Conservation (phyloP, 2,888 invertebrate species). For the Pyralis farinalis region DNA sequence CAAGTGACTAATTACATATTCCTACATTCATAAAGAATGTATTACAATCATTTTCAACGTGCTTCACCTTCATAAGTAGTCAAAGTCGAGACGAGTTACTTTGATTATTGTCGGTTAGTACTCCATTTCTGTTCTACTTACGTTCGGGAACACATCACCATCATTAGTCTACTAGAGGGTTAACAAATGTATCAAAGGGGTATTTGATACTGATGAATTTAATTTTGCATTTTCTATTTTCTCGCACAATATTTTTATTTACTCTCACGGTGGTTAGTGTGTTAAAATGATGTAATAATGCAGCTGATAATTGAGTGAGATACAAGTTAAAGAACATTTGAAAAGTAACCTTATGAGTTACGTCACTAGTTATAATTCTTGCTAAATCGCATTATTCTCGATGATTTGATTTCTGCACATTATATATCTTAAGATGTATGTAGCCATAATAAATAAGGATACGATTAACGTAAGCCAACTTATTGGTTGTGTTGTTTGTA, state of each 20-base stretch:
- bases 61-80: no score
- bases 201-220: neutral
- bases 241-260: neutral
- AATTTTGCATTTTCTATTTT: neutral
- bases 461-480: constrained; percentile 56
- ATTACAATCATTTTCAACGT: no score
- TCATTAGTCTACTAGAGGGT: no score
- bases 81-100: no score
- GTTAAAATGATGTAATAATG: constrained; percentile 6
- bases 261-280: neutral
- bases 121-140: no score
- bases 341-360: no score
- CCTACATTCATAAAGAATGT: no score
- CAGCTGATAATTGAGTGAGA: neutral
- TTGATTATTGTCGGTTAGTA: no score
- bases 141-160: no score
- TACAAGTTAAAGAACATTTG: neutral
- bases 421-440: constrained; percentile 19
- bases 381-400: neutral
- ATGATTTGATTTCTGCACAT: constrained; percentile 8
- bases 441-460: constrained; percentile 52
- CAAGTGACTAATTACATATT: no score
- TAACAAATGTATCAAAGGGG: no score
- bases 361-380: no score
- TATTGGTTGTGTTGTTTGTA: constrained; percentile 64